Conservation (phyloP, 2,113 vertebrate genomes). For the Hyla sarda region DNA sequence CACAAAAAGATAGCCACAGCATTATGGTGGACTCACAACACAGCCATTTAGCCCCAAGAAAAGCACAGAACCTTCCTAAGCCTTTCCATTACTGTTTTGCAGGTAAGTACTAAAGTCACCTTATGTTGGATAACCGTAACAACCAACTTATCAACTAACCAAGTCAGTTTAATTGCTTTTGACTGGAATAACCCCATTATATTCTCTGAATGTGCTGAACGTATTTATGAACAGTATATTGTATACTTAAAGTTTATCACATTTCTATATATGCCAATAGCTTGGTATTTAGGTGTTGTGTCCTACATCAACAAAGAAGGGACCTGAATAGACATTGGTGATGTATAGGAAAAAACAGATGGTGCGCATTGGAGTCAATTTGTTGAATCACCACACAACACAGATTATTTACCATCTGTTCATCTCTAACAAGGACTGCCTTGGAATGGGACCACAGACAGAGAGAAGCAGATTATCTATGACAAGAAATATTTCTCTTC, state of each 20-base stretch:
- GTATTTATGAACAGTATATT: neutral
- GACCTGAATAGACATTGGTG: neutral
- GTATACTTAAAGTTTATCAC: neutral
- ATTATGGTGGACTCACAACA: no score
- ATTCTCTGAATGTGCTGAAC: neutral
- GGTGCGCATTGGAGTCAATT: constrained; percentile 23
- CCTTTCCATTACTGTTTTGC: no score
- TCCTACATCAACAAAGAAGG: neutral
- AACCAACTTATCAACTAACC: no score
- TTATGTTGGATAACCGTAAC: no score
- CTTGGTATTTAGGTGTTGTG: neutral
- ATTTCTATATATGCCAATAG: neutral
- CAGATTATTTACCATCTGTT: constrained; percentile 45
- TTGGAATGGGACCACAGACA: constrained; percentile 35
- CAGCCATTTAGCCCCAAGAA: no score
- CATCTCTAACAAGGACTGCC: constrained; percentile 37
- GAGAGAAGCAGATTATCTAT: constrained; percentile 28
- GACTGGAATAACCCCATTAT: neutral
- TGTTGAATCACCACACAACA: constrained; percentile 35
- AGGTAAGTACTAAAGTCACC: no score
- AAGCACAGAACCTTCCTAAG: no score
- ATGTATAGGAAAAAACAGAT: constrained; percentile 25
- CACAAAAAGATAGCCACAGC: no score
- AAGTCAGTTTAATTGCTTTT: no score
- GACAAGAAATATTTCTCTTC: constrained; percentile 3